Evolutionary conservation across 2,888 invertebrate species (phyloP).

Genomic region (Microplitis manilae): DNA sequence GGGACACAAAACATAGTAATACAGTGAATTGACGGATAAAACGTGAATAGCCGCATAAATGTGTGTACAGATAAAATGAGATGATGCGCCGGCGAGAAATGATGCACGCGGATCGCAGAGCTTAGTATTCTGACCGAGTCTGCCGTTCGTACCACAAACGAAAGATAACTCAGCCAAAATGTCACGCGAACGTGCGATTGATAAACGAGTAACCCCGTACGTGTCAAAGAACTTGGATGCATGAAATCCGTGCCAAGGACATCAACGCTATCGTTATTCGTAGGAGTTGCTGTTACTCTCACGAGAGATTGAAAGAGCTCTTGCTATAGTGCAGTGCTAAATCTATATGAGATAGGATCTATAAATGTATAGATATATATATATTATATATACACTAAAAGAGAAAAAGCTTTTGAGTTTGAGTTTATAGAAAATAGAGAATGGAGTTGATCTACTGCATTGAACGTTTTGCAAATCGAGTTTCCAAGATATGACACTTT

Average conservation of each 20-base stretch:
- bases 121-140: conserved; percentile 35
- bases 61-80: conserved; percentile 8
- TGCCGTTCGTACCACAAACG: conserved; percentile 37
- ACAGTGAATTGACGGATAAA: conserved; percentile 1
- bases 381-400: not conserved
- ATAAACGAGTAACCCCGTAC: conserved; percentile 43
- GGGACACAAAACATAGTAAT: not conserved
- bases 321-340: not conserved
- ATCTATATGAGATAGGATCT: conserved; percentile 4
- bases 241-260: conserved; percentile 41
- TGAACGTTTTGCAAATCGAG: conserved; percentile 13
- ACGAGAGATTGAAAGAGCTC: not conserved
- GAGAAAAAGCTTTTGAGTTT: not conserved
- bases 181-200: conserved; percentile 43
- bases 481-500: conserved; percentile 8
- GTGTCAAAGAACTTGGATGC: conserved; percentile 41
- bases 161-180: conserved; percentile 43
- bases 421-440: not conserved
- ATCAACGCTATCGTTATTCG: conserved; percentile 36
- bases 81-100: conserved; percentile 4
- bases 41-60: conserved; percentile 30
- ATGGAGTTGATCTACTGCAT: conserved; percentile 5
- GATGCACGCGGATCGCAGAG: not conserved
- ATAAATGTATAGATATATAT: not conserved
- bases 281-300: conserved; percentile 2